A percentile compares a stretch with the other conserved stretches of the same genome.
These are phyloP conservation scores for Fulica atra DNA, from an alignment of 2,113 vertebrate genomes.

Conservation along the genomic window DNA sequence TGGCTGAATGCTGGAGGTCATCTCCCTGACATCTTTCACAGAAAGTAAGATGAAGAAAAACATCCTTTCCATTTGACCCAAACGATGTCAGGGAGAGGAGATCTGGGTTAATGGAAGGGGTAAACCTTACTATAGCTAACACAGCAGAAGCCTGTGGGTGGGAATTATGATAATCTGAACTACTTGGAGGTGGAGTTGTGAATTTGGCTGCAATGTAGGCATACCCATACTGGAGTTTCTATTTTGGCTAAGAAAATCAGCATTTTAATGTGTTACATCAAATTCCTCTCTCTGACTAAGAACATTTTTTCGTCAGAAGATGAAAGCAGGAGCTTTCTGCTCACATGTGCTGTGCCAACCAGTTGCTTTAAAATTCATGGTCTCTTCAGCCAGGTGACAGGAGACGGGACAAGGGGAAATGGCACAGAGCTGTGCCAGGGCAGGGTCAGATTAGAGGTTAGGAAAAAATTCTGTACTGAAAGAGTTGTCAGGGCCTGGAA, in stretches of 20 bases:
- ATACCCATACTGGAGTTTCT: not conserved
- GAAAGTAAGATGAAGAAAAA: not conserved
- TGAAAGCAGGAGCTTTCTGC: not conserved
- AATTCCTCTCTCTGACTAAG: not conserved
- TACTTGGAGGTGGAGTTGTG: not conserved
- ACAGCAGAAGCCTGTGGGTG: not conserved
- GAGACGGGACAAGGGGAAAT: no score
- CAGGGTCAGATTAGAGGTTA: no score
- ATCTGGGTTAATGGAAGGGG: not conserved
- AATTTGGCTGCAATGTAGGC: not conserved
- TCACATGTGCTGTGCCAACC: not conserved
- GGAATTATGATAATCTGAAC: not conserved
- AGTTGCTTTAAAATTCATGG: not conserved
- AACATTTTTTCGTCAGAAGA: not conserved
- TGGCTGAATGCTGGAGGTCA: not conserved
- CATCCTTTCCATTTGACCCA: not conserved
- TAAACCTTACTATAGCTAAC: not conserved
- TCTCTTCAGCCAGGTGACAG: no score
- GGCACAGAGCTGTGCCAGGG: no score
- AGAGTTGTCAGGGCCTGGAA: no score
- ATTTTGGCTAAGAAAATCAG: not conserved
- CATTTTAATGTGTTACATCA: not conserved
- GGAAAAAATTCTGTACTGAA: no score
- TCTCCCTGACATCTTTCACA: not conserved
- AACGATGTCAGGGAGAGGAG: not conserved